phyloP scores from a whole-genome alignment of 2,797 vertebrate genomes.

The Typhlichthys subterraneus region DNA sequence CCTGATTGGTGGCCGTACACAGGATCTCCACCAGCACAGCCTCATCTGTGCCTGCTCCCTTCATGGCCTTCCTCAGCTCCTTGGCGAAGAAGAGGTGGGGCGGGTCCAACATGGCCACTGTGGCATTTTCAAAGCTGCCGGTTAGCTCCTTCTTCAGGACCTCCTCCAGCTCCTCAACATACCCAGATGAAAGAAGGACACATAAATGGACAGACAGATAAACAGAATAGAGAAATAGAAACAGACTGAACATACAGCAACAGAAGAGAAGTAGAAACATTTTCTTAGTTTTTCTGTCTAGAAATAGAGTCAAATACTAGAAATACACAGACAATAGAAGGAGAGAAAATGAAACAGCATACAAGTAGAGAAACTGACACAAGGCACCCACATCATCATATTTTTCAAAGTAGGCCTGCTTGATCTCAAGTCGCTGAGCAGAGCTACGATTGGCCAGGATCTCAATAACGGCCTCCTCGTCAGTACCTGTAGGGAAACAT shows the following conservation, averaged over 20 bases:
- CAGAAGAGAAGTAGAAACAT: too few relatives aligned
- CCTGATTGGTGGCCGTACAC: conserved; percentile 78
- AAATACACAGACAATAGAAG: neutral
- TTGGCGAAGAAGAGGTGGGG: conserved; percentile 73
- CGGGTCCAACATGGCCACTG: conserved; percentile 78
- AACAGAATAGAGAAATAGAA: neutral
- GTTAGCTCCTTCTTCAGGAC: conserved; percentile 80
- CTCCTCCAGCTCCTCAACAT: conserved; percentile 78
- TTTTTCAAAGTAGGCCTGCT: conserved; percentile 81
- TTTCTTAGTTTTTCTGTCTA: too few relatives aligned
- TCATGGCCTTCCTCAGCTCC: conserved; percentile 80
- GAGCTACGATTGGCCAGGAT: conserved; percentile 78
- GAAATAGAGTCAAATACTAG: too few relatives aligned
- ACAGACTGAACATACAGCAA: too few relatives aligned
- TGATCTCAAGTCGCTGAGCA: conserved; percentile 78
- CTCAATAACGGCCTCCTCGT: conserved; percentile 77
- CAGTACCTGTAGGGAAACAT: conserved; percentile 69
- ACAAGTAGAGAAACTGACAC: neutral
- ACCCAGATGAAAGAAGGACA: neutral
- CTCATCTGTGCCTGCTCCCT: conserved; percentile 81
- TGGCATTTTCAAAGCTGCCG: conserved; percentile 79
- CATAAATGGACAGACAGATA: neutral
- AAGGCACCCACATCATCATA: conserved; percentile 78
- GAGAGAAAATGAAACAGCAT: neutral
- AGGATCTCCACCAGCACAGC: conserved; percentile 82